Base-by-base conservation (phyloP, 2,888 invertebrate species). In the Neoaliturus tenellus region DNA sequence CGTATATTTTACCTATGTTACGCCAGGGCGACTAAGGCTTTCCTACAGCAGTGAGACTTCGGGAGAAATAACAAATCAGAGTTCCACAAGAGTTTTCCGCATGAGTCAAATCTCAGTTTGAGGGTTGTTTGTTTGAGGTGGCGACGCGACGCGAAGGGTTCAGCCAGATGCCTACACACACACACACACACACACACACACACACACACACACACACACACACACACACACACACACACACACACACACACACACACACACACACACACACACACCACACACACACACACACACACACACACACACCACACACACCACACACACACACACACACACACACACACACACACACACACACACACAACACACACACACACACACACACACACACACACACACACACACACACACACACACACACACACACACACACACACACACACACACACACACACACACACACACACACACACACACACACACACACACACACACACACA, bases 61-160 rank as follows among this genome's bases (percentile, higher is more conserved):
- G n/a, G n/a, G n/a, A n/a, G n/a, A n/a, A n/a, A n/a, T n/a, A n/a
- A n/a, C n/a, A n/a, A n/a, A n/a, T n/a, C n/a, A n/a, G n/a, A n/a
- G n/a, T n/a, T n/a, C n/a, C n/a, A n/a, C n/a, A n/a, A n/a, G n/a
- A n/a, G n/a, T n/a, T n/a, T n/a, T n/a, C n/a, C n/a, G n/a, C n/a
- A n/a, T n/a, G n/a, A 44, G 44, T 44, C 10, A 71, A 28, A 39
- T 73, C 44, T 20, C 4, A 35, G 20, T 73, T 41, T 73, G 73
- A 41, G 73, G 44, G 73, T 17, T 20, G 73, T 73, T 73, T 73
- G 73, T 73, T 35, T 69, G 48, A 48, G 48, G 17, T 48, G 48
- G 14, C 48, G 48, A 48, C 17, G 48, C 17, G 48, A 14, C 17
- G 48, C n/a, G 3, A 48, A 14, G 14, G n/a, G n/a, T n/a, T n/a